Evolutionary conservation across 2,888 invertebrate genomes (phyloP).

Genomic region (Alviniconcha strummeri): DNA sequence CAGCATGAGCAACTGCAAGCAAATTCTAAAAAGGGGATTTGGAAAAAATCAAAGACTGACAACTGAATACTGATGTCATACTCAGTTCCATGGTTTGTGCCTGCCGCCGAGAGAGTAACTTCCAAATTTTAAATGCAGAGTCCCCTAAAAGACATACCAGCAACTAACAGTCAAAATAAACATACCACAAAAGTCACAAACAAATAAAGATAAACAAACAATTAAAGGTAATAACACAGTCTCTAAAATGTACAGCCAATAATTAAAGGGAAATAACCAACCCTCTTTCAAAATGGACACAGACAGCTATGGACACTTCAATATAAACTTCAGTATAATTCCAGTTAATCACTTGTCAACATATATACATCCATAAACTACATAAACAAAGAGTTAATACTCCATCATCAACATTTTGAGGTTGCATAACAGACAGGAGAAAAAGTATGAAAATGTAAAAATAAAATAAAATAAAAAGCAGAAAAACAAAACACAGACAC

Average conservation of each 20-base stretch:
- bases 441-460: too few relatives aligned
- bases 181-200: background rate
- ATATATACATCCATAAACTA: too few relatives aligned
- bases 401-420: too few relatives aligned
- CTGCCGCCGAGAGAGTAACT: slow-evolving; percentile 41
- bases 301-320: slow-evolving; percentile 22
- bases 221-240: background rate
- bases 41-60: background rate
- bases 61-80: slow-evolving; percentile 12
- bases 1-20: slow-evolving; percentile 2
- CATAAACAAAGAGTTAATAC: too few relatives aligned
- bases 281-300: too few relatives aligned
- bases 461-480: too few relatives aligned
- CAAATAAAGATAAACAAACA: background rate
- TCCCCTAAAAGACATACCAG: slow-evolving; percentile 43
- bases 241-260: too few relatives aligned
- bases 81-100: slow-evolving; percentile 25
- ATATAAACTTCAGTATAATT: too few relatives aligned
- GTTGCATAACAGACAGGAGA: too few relatives aligned
- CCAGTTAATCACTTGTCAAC: too few relatives aligned
- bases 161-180: background rate
- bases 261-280: background rate
- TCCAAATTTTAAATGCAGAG: slow-evolving; percentile 48
- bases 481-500: too few relatives aligned
- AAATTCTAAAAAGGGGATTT: background rate